Evolutionary conservation across 1,140 invertebrate species (phyloP), one percentile per base, ranked within the genome.

Genomic region (Bombus huntii): DNA sequence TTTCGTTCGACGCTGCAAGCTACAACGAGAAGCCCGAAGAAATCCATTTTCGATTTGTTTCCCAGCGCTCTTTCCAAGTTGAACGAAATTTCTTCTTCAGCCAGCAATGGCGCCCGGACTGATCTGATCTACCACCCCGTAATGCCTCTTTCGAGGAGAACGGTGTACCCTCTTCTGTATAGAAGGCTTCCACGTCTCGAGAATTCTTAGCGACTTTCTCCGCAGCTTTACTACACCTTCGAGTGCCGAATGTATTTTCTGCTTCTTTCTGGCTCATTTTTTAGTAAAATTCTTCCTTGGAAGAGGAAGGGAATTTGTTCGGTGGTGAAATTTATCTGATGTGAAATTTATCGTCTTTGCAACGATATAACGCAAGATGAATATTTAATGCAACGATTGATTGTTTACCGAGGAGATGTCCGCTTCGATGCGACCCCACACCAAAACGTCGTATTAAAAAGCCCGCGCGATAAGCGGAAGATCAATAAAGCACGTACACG

Each of bases 401-500:
- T 90, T 76, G 42, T 62, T 12, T 9, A 25, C 77, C 34, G 13
- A 44, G 42, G 2, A 31, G 15, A 39, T 13, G 15, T 73, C n/a
- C 25, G 42, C n/a, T 6, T 15, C 86, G 86, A 89, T 76, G 88
- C 75, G 9, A 65, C 28, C 4, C 2, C 28, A n/a, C 15, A 8
- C 18, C 47, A 8, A 39, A 78, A 73, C 25, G 39, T 66, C 37
- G 88, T 84, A 74, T 92, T 88, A 87, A 92, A 92, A 93, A 93
- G 31, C 25, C 15, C 39, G 10, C 1, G 68, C 77, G 93, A 94
- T 94, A 93, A 91, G 87, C 82, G 47, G 83, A 92, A 72, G 82
- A 92, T 92, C 92, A 92, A 93, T 93, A 92, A 90, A 90, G 93
- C 93, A 94, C 93, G 93, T 93, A 92, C 92, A 59, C 87, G 88